These are phyloP conservation scores for Odontamblyopus rebecca DNA, from an alignment of 2,797 vertebrate species.

Conservation along the genomic window DNA sequence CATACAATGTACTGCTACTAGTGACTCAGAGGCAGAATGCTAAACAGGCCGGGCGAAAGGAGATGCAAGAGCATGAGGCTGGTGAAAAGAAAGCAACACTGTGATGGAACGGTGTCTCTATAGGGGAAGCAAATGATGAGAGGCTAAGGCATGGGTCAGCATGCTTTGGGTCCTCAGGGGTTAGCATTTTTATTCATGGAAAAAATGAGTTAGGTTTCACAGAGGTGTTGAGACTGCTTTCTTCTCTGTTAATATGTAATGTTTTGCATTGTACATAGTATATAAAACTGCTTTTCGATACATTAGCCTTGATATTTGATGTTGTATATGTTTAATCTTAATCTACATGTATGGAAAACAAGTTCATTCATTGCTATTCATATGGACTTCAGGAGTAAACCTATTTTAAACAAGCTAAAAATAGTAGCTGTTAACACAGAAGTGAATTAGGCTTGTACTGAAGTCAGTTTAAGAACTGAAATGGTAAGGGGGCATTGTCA, in stretches of 20 bases:
- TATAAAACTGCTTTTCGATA: too few species aligned
- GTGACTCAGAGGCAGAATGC: constrained; percentile 55
- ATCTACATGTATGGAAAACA: too few species aligned
- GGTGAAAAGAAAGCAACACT: constrained; percentile 24
- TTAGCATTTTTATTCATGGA: not conserved
- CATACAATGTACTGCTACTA: constrained; percentile 57
- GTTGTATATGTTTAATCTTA: not conserved
- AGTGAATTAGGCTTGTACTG: too few species aligned
- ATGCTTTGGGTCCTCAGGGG: not conserved
- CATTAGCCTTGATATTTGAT: too few species aligned
- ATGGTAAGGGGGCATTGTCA: not conserved
- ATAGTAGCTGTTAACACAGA: too few species aligned
- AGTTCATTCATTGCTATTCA: too few species aligned
- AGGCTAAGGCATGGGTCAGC: constrained; percentile 3
- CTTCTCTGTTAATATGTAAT: too few species aligned
- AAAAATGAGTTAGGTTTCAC: not conserved
- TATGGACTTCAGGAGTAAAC: too few species aligned
- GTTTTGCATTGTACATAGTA: too few species aligned
- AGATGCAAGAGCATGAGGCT: constrained; percentile 15
- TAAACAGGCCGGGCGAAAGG: constrained; percentile 16
- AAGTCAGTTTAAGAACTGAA: too few species aligned
- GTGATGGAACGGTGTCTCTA: constrained; percentile 46
- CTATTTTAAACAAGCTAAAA: too few species aligned
- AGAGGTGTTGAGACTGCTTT: not conserved
- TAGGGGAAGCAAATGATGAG: constrained; percentile 15